Evolutionary conservation across 2,797 vertebrate genomes (phyloP), one percentile per base, ranked within the genome.

Genomic region (Karalla daura): DNA sequence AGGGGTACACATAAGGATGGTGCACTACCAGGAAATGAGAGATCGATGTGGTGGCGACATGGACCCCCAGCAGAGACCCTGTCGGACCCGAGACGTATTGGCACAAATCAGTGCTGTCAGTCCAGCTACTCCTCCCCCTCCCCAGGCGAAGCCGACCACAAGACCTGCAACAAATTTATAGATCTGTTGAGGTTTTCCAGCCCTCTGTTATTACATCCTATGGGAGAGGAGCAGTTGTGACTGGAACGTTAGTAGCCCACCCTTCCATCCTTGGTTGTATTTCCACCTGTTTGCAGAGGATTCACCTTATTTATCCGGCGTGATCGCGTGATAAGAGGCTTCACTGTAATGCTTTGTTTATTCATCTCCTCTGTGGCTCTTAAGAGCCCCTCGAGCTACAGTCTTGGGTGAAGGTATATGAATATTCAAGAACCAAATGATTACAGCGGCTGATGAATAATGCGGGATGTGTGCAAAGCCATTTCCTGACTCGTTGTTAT

Each of bases 351-450:
- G 37, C 47, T 62, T 63, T 78, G 61, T 69, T 58, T 73, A 51
- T 74, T 51, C 30, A 24, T 64, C 52, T 44, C 40, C 33, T 35
- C 45, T 12, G 45, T 5, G 15, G 14, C 36, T 59, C 61, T 28
- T 62, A 65, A 74, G 75, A 70, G 40, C 50, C 56, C 39, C 37
- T n/a, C 17, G 37, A 13, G 49, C 40, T 64, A 63, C 71, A 81
- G n/a, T 63, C 67, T 51, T 50, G 63, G 33, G 43, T 21, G 46
- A 61, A 74, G 60, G 45, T 63, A 39, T 46, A 75, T 86, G 77
- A 84, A 87, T 85, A 83, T 87, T 78, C 64, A 84, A 30, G 35
- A 68, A 62, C 28, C 24, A 47, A 62, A 70, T 51, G 43, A 49
- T 63, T 40, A 45, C 66, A 21, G 35, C 15, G 23, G 35, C 61